A percentile compares a stretch with the other conserved stretches of the same genome.
These are phyloP conservation scores for Onychomys torridus DNA, from an alignment of 2,797 vertebrate species.

Conservation along the genomic window DNA sequence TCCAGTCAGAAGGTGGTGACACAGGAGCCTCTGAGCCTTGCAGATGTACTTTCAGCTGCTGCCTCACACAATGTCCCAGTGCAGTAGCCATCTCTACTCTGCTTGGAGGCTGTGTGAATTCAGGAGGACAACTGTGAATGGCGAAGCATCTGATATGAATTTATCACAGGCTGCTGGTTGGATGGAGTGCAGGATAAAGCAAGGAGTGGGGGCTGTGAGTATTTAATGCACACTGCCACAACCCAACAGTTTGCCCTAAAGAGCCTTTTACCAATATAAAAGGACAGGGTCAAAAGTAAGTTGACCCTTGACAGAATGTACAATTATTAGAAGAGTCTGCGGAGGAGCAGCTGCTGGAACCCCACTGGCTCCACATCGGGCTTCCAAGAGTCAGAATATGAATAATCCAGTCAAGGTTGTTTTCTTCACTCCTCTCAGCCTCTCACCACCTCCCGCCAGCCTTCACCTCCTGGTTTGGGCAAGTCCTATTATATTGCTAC, in stretches of 20 bases:
- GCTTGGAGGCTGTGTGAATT: slow-evolving; percentile 85
- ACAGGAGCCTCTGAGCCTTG: slow-evolving; percentile 65
- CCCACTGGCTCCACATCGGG: slow-evolving; percentile 85
- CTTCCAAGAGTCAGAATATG: slow-evolving; percentile 88
- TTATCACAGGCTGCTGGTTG: slow-evolving; percentile 86
- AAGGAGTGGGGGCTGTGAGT: slow-evolving; percentile 56
- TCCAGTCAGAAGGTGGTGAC: neutral
- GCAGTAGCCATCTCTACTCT: neutral
- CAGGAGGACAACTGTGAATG: slow-evolving; percentile 83
- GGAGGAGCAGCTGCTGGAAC: slow-evolving; percentile 91
- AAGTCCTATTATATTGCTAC: slow-evolving; percentile 84
- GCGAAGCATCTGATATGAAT: slow-evolving; percentile 89
- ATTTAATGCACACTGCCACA: slow-evolving; percentile 88
- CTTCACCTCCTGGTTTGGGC: slow-evolving; percentile 75
- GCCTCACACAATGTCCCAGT: slow-evolving; percentile 52
- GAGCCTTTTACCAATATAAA: slow-evolving; percentile 87
- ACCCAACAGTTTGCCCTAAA: slow-evolving; percentile 87
- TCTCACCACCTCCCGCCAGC: slow-evolving; percentile 53
- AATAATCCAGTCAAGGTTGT: slow-evolving; percentile 87
- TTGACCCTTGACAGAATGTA: slow-evolving; percentile 91
- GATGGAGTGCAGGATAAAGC: slow-evolving; percentile 16
- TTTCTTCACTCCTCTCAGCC: slow-evolving; percentile 65
- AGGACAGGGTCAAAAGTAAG: slow-evolving; percentile 90
- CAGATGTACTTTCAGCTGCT: slow-evolving; percentile 84
- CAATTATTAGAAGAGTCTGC: slow-evolving; percentile 88